Base-by-base conservation (phyloP, 2,113 vertebrate species). In the Apeltes quadracus region DNA sequence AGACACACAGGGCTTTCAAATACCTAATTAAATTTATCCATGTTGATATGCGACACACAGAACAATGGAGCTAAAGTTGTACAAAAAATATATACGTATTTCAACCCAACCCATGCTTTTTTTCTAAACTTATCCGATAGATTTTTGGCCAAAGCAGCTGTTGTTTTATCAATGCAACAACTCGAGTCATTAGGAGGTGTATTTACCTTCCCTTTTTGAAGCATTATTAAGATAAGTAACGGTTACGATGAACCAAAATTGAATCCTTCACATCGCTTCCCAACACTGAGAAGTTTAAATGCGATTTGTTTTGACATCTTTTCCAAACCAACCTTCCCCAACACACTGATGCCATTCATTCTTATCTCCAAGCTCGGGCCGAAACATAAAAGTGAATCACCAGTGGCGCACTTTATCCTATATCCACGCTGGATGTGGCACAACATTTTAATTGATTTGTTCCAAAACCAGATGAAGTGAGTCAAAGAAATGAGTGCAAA, bases 391-490 rank as follows among this genome's bases (percentile, higher is more conserved):
- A 86, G 81, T 57, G 29, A 83, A 78, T 76, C 68, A 71, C 72
- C 22, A 69, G 69, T 81, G 48, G 51, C 67, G 72, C 54, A 61
- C 43, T 63, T 81, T 69, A 48, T 57, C 75, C 84, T 81, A 79
- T 76, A 83, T 74, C 67, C 81, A 56, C 61, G 39, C 68, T 83
- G 73, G 81, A 88, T 73, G 65, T 79, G 68, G 59, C 76, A 62
- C 76, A 74, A 57, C 76, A 82, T 84, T 84, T 75, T 76, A 90
- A 90, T 90, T 84, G 87, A 90, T 91, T 90, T 85, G 89, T 89
- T 90, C 87, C 89, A 74, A 89, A 87, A 81, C 54, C 78, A 80
- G 72, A 88, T 81, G 82, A 82, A 84, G 73, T 75, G 66, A 85
- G 76, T 86, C 66, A 66, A 56, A 80, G 65, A 73, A 88, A 80